Base-by-base conservation (phyloP, 2,888 invertebrate genomes). In the Dioctria linearis region DNA sequence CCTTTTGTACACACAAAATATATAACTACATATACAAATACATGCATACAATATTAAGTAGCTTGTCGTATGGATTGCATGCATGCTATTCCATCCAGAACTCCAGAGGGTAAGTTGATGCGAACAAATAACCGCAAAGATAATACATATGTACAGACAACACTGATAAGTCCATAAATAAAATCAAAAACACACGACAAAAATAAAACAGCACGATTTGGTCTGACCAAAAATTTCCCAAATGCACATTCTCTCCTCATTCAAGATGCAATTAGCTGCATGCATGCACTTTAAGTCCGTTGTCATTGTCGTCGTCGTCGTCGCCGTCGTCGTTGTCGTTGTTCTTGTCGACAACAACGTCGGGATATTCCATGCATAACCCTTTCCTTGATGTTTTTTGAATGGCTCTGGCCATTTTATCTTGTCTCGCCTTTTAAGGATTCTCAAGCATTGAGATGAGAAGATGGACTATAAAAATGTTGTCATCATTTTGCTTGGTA, bases 381-480 rank as follows among this genome's bases (percentile, higher is more conserved):
- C 25, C 25, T 25, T 25, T 25, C 25, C 25, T 25, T 54, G 11
- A 54, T 46, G 37, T 46, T 76, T 57, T 49, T 76, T 61, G 61
- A 49, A 63, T 76, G 46, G 63, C 46, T 63, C 63, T 61, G 63
- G 76, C 61, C 76, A 40, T 43, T 76, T 61, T 76, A 63, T 76
- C 76, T 76, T 76, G 63, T 63, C 63, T 76, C 76, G 76, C 76
- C 76, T 76, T 76, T 76, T 76, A 76, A 76, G 76, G 76, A 39
- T 71, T 51, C 51, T 51, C 69, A 25, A 13, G 39, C 49, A 37
- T 42, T 65, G 65, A 40, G 67, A 25, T 9, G 63, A 37, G 37
- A 63, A n/a, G 37, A 37, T 46, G 67, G 46, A 67, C 67, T 43
- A 11, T 6, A n/a, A n/a, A 11, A n/a, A 54, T 54, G 54, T 54